Evolutionary conservation across 2,113 vertebrate species (phyloP).

Genomic region (Tragulus kanchil): DNA sequence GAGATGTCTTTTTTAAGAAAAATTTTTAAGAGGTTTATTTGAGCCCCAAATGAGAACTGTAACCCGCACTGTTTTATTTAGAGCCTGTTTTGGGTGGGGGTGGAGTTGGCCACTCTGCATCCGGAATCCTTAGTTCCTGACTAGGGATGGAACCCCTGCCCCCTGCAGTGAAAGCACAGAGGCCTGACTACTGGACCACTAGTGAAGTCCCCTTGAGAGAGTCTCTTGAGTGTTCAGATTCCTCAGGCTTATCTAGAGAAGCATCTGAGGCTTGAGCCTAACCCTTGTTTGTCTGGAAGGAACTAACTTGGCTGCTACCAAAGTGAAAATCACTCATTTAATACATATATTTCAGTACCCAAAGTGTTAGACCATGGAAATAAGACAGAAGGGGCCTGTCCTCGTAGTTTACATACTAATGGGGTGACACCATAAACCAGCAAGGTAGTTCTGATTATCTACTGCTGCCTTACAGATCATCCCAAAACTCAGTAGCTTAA

Average conservation of each 20-base stretch:
- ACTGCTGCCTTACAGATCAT: neutral
- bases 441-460: neutral
- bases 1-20: neutral
- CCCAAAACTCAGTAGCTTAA: neutral
- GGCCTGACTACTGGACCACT: neutral
- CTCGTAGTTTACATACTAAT: neutral
- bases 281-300: slow-evolving; percentile 28
- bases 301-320: neutral
- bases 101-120: neutral
- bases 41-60: neutral
- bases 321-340: neutral
- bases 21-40: neutral
- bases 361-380: neutral
- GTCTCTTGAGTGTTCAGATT: neutral
- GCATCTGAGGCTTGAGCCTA: neutral
- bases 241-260: neutral
- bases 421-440: neutral
- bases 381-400: neutral
- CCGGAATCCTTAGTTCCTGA: neutral
- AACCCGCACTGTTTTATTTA: neutral
- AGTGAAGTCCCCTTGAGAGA: neutral
- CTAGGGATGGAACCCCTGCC: neutral
- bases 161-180: neutral
- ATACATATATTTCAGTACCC: neutral
- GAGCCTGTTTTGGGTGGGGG: neutral